These are phyloP conservation scores for Nymphalis c-album DNA, from an alignment of 2,888 invertebrate species.

Conservation along the genomic window DNA sequence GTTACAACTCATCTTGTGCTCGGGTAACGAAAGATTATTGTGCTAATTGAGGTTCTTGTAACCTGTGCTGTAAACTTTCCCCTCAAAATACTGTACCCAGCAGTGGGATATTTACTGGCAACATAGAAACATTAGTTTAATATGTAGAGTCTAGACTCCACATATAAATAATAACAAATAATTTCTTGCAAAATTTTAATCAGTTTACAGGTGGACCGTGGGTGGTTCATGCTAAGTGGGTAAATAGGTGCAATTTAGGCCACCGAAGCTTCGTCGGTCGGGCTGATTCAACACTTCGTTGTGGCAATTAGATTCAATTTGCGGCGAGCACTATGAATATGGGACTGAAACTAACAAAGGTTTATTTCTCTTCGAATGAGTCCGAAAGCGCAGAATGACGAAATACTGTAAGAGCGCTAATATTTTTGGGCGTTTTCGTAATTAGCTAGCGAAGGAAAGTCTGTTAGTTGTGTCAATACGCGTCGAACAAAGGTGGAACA, in stretches of 20 bases:
- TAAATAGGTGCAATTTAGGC: constrained; percentile 77
- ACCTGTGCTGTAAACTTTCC: no score
- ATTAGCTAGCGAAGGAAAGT: constrained; percentile 35
- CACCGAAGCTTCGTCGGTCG: constrained; percentile 56
- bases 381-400: constrained; percentile 41
- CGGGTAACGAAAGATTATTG: no score
- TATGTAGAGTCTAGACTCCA: no score
- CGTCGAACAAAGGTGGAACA: not conserved
- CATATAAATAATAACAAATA: not conserved
- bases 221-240: constrained; percentile 72
- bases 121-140: no score
- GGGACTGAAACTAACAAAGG: constrained; percentile 63
- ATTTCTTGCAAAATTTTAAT: constrained; percentile 21
- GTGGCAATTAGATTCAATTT: constrained; percentile 80
- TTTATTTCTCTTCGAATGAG: constrained; percentile 61
- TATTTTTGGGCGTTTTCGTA: constrained; percentile 34
- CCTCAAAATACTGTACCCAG: no score
- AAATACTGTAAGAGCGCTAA: constrained; percentile 40
- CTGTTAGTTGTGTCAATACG: constrained; percentile 12
- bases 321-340: constrained; percentile 67
- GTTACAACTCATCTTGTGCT: no score
- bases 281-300: constrained; percentile 80
- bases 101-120: no score
- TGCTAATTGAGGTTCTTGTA: no score
- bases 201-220: constrained; percentile 72